These are phyloP conservation scores for Coregonus clupeaformis DNA, from an alignment of 2,113 vertebrate genomes.

Conservation along the genomic window DNA sequence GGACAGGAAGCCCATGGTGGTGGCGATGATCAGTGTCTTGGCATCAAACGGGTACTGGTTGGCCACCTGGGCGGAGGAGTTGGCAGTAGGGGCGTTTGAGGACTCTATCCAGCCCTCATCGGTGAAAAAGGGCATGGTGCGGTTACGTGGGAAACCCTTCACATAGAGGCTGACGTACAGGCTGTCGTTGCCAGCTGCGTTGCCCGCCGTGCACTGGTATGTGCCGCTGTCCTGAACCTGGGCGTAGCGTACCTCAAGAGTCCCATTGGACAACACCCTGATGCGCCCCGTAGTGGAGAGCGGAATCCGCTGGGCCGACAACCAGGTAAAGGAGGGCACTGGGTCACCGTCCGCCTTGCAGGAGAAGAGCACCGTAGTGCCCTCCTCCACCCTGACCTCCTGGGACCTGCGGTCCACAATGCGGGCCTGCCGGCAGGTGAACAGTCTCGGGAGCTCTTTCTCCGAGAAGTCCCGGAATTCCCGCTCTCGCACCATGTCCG, in stretches of 20 bases:
- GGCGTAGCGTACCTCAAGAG: slow-evolving; percentile 81
- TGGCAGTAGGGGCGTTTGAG: slow-evolving; percentile 63
- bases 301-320: slow-evolving; percentile 70
- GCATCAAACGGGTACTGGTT: slow-evolving; percentile 76
- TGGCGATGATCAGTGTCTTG: slow-evolving; percentile 82
- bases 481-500: slow-evolving; percentile 63
- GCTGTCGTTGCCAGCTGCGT: slow-evolving; percentile 84
- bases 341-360: slow-evolving; percentile 87
- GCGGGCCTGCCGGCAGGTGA: slow-evolving; percentile 78
- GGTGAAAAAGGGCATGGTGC: slow-evolving; percentile 57
- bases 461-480: slow-evolving; percentile 81
- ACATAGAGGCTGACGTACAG: slow-evolving; percentile 78
- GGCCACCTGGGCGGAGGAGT: slow-evolving; percentile 68
- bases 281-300: slow-evolving; percentile 73
- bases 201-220: slow-evolving; percentile 81
- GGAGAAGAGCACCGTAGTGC: slow-evolving; percentile 72
- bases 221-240: slow-evolving; percentile 79
- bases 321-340: slow-evolving; percentile 77
- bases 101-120: slow-evolving; percentile 69
- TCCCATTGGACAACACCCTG: slow-evolving; percentile 77
- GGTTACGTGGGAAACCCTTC: slow-evolving; percentile 67
- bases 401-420: slow-evolving; percentile 73
- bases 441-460: slow-evolving; percentile 75
- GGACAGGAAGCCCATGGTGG: slow-evolving; percentile 84
- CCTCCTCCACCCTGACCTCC: slow-evolving; percentile 76